A percentile compares a stretch with the other conserved stretches of the same genome.
Conservation (phyloP, 2,797 vertebrate species). For the Sebastes taczanowskii region DNA sequence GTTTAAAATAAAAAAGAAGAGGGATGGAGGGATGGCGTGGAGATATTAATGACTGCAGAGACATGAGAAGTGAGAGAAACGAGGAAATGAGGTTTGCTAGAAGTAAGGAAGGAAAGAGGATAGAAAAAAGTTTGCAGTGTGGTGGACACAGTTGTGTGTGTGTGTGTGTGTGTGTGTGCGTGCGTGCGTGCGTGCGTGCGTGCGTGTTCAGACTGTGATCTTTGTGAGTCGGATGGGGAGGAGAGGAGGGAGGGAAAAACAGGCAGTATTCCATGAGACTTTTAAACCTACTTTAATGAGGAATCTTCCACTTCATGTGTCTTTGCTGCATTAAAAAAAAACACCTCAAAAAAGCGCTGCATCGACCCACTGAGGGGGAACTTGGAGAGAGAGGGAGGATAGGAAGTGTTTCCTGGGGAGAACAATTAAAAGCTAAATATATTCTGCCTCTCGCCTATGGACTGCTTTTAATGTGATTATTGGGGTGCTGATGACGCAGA, state of each 20-base stretch:
- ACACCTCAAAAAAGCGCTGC: not conserved
- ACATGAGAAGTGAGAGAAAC: not conserved
- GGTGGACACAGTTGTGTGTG: not conserved
- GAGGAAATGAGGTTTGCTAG: conserved; percentile 2
- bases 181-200: not conserved
- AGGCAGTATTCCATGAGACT: conserved; percentile 37
- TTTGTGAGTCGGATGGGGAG: not conserved
- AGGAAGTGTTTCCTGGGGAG: conserved; percentile 36
- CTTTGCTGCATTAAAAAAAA: conserved; percentile 35
- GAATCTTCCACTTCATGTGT: conserved; percentile 49
- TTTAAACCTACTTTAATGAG: conserved; percentile 69
- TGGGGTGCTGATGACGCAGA: conserved; percentile 39
- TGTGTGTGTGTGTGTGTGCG: no score
- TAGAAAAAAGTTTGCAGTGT: not conserved
- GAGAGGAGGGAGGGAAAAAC: conserved; percentile 6
- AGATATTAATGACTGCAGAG: conserved; percentile 27
- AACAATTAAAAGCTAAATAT: conserved; percentile 63
- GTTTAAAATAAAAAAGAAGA: conserved; percentile 12
- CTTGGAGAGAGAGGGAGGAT: not conserved
- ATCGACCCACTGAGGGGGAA: conserved; percentile 24
- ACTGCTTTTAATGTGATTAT: conserved; percentile 41
- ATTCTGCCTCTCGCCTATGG: conserved; percentile 31
- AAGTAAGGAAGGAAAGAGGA: conserved; percentile 11
- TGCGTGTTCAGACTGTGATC: conserved; percentile 8
- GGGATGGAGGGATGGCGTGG: not conserved